A percentile compares a stretch with the other conserved stretches of the same genome.
These are phyloP conservation scores for Rhynchonycteris naso DNA, from an alignment of 2,797 vertebrate genomes.

Conservation along the genomic window DNA sequence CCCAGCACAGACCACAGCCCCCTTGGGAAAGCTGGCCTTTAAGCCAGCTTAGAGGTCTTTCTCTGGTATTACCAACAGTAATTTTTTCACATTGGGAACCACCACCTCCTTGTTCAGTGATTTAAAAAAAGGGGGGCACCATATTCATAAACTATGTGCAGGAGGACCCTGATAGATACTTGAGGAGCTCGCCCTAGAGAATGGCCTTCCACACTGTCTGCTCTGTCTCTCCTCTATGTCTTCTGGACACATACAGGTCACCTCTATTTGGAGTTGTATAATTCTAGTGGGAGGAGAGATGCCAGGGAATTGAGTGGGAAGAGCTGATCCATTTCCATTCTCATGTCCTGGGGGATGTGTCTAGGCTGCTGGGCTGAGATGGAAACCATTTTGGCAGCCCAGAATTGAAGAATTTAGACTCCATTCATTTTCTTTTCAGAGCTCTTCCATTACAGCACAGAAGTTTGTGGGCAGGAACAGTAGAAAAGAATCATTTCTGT, in stretches of 20 bases:
- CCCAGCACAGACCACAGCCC: background rate
- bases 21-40: background rate
- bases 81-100: background rate
- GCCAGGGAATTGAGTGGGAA: background rate
- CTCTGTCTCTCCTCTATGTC: background rate
- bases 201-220: accelerated
- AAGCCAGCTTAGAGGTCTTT: background rate
- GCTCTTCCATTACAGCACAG: background rate
- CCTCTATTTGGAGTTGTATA: background rate
- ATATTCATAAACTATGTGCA: background rate
- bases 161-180: background rate
- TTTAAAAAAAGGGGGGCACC: background rate
- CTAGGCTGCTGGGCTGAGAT: background rate
- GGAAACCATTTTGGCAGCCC: background rate
- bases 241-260: background rate
- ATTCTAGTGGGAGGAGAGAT: background rate
- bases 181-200: background rate
- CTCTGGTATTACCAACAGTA: background rate
- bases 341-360: background rate
- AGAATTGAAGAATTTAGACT: background rate
- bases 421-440: background rate
- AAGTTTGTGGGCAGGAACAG: background rate
- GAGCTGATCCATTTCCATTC: background rate
- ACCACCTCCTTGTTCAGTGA: background rate
- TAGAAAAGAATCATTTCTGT: background rate